Evolutionary conservation across 2,797 vertebrate genomes (phyloP).

Genomic region (Ciconia nigra): DNA sequence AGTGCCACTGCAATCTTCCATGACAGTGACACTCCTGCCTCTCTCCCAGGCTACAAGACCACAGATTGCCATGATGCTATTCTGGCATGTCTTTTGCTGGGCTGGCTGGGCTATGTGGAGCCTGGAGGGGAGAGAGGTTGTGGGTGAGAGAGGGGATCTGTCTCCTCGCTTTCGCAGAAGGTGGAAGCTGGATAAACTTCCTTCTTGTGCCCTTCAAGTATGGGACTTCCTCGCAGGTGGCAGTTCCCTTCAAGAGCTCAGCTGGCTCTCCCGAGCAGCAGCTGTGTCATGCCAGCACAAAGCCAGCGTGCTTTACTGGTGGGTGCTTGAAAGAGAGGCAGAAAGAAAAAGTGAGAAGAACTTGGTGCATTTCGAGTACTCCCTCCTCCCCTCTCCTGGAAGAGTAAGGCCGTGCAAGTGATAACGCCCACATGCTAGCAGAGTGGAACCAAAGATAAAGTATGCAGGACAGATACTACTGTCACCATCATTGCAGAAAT

Average conservation of each 20-base stretch:
- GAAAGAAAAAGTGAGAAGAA: neutral
- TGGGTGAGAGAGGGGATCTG: rapidly evolving
- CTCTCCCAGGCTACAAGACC: neutral
- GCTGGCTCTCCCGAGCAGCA: neutral
- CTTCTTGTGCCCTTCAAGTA: neutral
- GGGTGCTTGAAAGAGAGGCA: neutral
- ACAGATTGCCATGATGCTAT: neutral
- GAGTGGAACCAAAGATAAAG: neutral
- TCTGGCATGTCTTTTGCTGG: neutral
- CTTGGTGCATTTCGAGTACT: rapidly evolving
- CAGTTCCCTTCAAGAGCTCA: rapidly evolving
- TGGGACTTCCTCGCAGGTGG: neutral
- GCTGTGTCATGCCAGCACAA: neutral
- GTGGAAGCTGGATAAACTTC: neutral
- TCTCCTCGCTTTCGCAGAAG: neutral
- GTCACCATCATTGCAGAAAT: neutral
- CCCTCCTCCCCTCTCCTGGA: neutral
- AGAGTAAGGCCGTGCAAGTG: neutral
- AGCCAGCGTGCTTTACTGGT: rapidly evolving
- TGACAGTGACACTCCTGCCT: neutral
- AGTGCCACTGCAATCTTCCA: neutral
- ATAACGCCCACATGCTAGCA: rapidly evolving
- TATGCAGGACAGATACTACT: neutral
- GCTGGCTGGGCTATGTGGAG: neutral
- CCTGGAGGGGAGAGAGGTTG: neutral